These are phyloP conservation scores for Gymnosoma rotundatum DNA, from an alignment of 2,888 invertebrate genomes.

Conservation along the genomic window DNA sequence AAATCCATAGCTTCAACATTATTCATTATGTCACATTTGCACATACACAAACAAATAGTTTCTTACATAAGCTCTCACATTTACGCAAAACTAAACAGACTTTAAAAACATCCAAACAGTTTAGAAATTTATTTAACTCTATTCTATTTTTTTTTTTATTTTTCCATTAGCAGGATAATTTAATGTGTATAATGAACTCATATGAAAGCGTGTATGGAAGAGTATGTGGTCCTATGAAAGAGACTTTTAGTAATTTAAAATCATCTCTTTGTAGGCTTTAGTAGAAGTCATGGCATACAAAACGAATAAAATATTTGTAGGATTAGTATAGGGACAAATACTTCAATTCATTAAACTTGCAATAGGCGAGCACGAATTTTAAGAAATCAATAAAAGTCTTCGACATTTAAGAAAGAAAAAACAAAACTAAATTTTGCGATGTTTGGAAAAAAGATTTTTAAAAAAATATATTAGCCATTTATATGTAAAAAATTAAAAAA, in stretches of 20 bases:
- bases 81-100: constrained; percentile 5
- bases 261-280: not conserved
- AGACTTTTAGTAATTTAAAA: not conserved
- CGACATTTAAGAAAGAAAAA: no score
- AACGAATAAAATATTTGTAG: not conserved
- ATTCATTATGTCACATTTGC: not conserved
- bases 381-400: no score
- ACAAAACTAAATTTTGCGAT: no score
- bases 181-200: not conserved
- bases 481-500: no score
- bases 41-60: not conserved
- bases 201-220: not conserved
- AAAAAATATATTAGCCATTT: no score
- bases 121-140: constrained; percentile 32
- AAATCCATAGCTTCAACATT: not conserved
- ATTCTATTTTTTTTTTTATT: constrained; percentile 5
- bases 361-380: not conserved
- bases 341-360: not conserved
- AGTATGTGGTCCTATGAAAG: not conserved
- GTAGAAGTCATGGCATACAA: not conserved
- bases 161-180: not conserved
- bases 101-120: constrained; percentile 8
- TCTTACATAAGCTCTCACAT: not conserved
- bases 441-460: no score
- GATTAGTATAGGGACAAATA: not conserved